Conservation (phyloP, 2,888 invertebrate genomes). For the Eilema depressum region DNA sequence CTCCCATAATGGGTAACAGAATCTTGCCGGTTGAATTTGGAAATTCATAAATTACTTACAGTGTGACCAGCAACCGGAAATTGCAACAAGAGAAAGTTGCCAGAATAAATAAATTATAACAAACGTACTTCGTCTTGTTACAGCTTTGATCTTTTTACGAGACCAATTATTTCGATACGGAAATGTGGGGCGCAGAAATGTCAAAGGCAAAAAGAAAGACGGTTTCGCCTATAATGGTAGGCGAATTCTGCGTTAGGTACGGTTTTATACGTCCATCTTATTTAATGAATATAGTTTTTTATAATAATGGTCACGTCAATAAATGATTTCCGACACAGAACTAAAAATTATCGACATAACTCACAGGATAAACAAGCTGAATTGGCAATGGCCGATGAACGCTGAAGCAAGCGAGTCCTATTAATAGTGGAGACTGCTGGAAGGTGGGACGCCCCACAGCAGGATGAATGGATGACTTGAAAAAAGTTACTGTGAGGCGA, state of each 20-base stretch:
- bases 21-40: slow-evolving; percentile 1
- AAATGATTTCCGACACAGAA: too few species aligned
- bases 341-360: too few species aligned
- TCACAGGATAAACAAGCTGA: too few species aligned
- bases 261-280: background rate
- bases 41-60: slow-evolving; percentile 1
- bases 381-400: too few species aligned
- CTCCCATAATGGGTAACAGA: background rate
- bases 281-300: background rate
- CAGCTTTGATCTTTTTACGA: background rate
- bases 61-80: slow-evolving; percentile 4
- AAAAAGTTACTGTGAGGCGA: too few species aligned
- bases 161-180: background rate
- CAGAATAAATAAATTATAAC: slow-evolving; percentile 1
- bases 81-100: background rate
- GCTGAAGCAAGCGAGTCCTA: too few species aligned
- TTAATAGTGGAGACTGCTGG: too few species aligned
- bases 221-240: background rate
- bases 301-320: background rate
- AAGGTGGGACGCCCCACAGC: too few species aligned
- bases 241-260: background rate
- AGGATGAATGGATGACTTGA: too few species aligned
- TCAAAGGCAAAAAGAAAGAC: background rate
- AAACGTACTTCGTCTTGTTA: background rate
- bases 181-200: background rate